Base-by-base conservation (phyloP, 2,888 invertebrate species). In the Plagodis dolabraria region DNA sequence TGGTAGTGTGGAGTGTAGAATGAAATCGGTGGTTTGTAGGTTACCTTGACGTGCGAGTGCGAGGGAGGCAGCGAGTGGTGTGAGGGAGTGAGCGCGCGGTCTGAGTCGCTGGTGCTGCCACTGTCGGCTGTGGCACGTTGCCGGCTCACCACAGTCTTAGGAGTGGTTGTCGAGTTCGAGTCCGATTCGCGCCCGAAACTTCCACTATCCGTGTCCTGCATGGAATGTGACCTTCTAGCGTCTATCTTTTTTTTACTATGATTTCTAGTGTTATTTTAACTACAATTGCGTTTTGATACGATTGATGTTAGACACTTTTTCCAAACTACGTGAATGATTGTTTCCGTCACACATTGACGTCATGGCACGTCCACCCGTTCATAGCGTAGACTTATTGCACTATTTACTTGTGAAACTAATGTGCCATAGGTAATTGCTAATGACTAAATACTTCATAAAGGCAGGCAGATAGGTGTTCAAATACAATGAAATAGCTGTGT, bases 161-260 rank as follows among this genome's bases (percentile, higher is more conserved):
- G 95, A 8, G 96, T 95, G 10, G 95, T 95, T 22, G 96, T 96
- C 35, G 96, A 95, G 79, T 95, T 96, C 7, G 96, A 96, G 86
- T 97, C 96, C 8, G 96, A 95, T 85, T 96, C 96, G 64, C 95
- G 95, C 50, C 96, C 96, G 81, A 95, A 94, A 72, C 95, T 95
- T 64, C 94, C 92, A 77, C 92, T 92, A 72, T 92, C 92, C 35
- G 92, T 92, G 67, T 92, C 92, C 92, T 92, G 76, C 11, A 11
- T 49, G 38, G 47, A 38, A 35, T 9, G 42, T 7, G 34, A 42
- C 44, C 12, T 36, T 42, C 35, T 38, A 50, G 56, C 44, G 45
- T 48, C 47, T 47, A 47, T 9, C 12, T 22, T 0, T 45, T n/a
- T 45, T 9, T 7, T 9, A 8, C 7, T 38, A 7, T 7, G 9